Evolutionary conservation across 2,113 vertebrate species (phyloP).

Genomic region (Hypomesus transpacificus): DNA sequence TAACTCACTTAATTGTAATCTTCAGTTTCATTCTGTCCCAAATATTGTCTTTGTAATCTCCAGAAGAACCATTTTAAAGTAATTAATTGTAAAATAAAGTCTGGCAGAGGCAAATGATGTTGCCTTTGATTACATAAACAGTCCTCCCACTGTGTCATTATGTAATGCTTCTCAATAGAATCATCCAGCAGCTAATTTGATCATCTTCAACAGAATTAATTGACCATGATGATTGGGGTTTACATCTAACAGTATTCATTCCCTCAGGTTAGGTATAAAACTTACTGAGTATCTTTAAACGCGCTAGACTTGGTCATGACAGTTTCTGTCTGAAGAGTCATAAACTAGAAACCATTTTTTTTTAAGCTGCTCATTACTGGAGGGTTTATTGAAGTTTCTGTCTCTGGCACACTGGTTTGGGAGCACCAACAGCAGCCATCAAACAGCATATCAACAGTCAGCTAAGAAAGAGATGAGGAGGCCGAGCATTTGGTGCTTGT

Average conservation of each 20-base stretch:
- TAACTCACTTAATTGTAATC: no score
- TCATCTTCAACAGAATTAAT: constrained; percentile 34
- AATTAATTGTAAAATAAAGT: no score
- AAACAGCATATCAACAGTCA: constrained; percentile 41
- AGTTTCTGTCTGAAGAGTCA: background rate
- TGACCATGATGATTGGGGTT: constrained; percentile 19
- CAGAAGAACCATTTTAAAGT: no score
- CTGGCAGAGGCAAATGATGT: no score
- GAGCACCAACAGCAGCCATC: constrained; percentile 29
- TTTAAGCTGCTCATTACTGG: background rate
- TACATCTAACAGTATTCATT: background rate
- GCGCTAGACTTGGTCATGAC: constrained; percentile 14
- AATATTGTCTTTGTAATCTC: no score
- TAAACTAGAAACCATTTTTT: constrained; percentile 12
- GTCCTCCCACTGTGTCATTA: background rate
- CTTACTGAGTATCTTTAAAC: background rate
- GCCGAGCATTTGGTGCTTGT: constrained; percentile 47
- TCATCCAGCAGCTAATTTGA: constrained; percentile 29
- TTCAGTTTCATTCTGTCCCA: no score
- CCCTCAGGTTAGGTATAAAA: constrained; percentile 1
- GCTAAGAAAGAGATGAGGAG: constrained; percentile 58
- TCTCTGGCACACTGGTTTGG: constrained; percentile 21
- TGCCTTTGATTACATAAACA: no score
- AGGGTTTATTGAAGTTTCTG: constrained; percentile 6
- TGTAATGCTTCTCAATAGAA: constrained; percentile 26